Conservation (phyloP, 2,888 invertebrate genomes). For the Molanna angustata region DNA sequence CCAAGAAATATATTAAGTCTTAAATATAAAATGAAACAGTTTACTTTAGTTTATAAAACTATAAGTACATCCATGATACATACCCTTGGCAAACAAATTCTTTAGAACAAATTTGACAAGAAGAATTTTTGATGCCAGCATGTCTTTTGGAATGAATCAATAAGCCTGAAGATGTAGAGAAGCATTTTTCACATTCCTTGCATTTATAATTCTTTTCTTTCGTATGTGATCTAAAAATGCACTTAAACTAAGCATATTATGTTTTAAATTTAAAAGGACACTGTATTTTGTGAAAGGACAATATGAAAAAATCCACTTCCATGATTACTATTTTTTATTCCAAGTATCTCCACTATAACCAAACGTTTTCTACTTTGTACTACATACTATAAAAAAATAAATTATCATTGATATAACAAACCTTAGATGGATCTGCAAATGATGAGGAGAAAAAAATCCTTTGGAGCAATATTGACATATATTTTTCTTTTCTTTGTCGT, state of each 20-base stretch:
- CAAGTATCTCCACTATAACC: too few relatives aligned
- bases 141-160: slow-evolving; percentile 44
- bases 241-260: slow-evolving; percentile 40
- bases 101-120: slow-evolving; percentile 43
- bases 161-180: slow-evolving; percentile 38
- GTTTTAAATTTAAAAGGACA: too few relatives aligned
- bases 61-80: too few relatives aligned
- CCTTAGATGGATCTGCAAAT: slow-evolving; percentile 47
- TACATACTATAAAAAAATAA: background rate
- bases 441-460: slow-evolving; percentile 49
- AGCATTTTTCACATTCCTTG: slow-evolving; percentile 43
- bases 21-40: too few relatives aligned
- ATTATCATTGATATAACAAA: slow-evolving; percentile 33
- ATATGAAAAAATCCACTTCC: too few relatives aligned
- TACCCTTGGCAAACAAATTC: slow-evolving; percentile 41
- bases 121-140: slow-evolving; percentile 37
- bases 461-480: slow-evolving; percentile 51
- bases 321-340: too few relatives aligned
- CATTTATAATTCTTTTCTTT: slow-evolving; percentile 48
- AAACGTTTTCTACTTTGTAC: background rate
- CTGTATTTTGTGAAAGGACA: too few relatives aligned
- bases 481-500: slow-evolving; percentile 48
- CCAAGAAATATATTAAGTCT: too few relatives aligned
- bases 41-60: too few relatives aligned
- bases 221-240: slow-evolving; percentile 42